phyloP scores from a whole-genome alignment of 2,113 vertebrate species.

The Brachyhypopomus occidentalis region DNA sequence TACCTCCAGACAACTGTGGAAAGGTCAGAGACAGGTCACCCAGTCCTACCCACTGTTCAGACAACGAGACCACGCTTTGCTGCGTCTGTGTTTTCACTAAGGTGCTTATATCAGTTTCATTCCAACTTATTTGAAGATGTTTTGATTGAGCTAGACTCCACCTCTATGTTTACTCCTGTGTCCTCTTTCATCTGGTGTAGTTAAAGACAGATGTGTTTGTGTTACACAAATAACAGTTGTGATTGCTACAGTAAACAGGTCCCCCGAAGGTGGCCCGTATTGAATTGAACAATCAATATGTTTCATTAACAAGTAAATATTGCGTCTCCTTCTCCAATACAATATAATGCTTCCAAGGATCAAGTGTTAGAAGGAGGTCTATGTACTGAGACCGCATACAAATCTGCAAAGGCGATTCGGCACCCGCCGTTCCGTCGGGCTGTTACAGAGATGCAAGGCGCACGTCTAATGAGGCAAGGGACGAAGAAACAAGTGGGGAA shows the following conservation, averaged over 20 bases:
- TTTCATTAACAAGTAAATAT: slow-evolving; percentile 48
- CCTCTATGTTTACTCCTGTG: neutral
- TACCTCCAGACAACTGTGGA: slow-evolving; percentile 19
- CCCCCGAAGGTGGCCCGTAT: slow-evolving; percentile 6
- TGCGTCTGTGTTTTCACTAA: neutral
- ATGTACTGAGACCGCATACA: neutral
- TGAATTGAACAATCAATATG: slow-evolving; percentile 41
- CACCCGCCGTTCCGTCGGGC: neutral
- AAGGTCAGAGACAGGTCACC: slow-evolving; percentile 21
- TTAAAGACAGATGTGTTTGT: neutral
- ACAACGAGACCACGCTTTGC: neutral
- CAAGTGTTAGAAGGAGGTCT: neutral
- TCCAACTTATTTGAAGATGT: no score
- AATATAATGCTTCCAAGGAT: slow-evolving; percentile 21
- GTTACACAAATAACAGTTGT: slow-evolving; percentile 13
- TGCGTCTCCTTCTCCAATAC: slow-evolving; percentile 4
- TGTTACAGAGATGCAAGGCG: slow-evolving; percentile 50
- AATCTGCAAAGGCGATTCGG: neutral
- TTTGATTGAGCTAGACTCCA: no score
- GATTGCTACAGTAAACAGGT: slow-evolving; percentile 16
- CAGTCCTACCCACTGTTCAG: neutral
- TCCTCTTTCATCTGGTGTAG: neutral
- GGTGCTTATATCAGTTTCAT: no score
- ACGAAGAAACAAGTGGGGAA: slow-evolving; percentile 38
- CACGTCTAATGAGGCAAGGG: slow-evolving; percentile 51